Conservation (phyloP, 1,140 invertebrate genomes). For the Hyposmocoma kahamanoa region DNA sequence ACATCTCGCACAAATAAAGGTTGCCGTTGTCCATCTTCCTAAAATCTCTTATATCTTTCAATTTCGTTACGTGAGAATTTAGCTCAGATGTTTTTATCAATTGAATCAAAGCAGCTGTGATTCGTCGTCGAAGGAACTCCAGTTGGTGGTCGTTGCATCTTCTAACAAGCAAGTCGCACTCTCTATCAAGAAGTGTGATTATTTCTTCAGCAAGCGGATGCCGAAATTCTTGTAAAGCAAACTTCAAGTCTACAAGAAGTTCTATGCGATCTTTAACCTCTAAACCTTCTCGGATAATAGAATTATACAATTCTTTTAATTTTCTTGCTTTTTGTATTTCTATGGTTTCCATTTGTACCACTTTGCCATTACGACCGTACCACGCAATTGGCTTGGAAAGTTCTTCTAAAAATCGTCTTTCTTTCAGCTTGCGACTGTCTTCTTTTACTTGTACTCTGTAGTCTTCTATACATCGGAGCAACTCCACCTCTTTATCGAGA, state of each 20-base stretch:
- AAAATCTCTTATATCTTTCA: conserved; percentile 62
- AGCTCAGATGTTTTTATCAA: conserved; percentile 73
- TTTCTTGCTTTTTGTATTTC: conserved; percentile 79
- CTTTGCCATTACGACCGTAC: conserved; percentile 74
- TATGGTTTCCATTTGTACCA: conserved; percentile 78
- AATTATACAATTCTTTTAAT: conserved; percentile 75
- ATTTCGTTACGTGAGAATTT: conserved; percentile 70
- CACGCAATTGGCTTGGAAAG: conserved; percentile 78
- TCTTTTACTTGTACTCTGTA: conserved; percentile 74
- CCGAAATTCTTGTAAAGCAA: conserved; percentile 70
- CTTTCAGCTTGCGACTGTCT: conserved; percentile 70
- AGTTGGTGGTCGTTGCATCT: conserved; percentile 68
- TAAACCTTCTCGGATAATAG: conserved; percentile 66
- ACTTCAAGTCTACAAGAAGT: conserved; percentile 74
- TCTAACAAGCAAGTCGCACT: conserved; percentile 74
- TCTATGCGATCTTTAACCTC: conserved; percentile 73
- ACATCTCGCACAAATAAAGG: conserved; percentile 71
- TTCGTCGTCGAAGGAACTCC: conserved; percentile 75
- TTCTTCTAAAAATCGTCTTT: conserved; percentile 75
- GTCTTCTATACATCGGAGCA: conserved; percentile 76
- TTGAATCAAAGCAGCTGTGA: conserved; percentile 70
- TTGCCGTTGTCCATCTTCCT: conserved; percentile 68
- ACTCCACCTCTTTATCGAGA: conserved; percentile 78
- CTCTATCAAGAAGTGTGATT: conserved; percentile 75
- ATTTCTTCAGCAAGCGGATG: conserved; percentile 74